Evolutionary conservation across 1,140 invertebrate genomes (phyloP).

Genomic region (Drosophila lini): DNA sequence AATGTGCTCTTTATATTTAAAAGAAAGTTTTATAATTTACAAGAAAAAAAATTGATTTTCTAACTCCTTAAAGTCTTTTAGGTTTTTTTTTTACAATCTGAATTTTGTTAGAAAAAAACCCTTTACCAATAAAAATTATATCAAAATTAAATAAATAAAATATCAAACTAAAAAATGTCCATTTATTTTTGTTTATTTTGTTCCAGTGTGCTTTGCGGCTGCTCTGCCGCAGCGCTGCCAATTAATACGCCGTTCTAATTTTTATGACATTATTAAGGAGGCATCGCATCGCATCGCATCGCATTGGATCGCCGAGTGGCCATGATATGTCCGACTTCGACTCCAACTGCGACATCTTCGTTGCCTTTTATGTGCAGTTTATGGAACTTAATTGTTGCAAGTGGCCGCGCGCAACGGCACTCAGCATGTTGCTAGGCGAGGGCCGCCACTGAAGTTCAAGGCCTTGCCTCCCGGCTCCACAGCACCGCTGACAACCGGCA

Average conservation of each 20-base stretch:
- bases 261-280: constrained; percentile 83
- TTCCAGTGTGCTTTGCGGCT: constrained; percentile 20
- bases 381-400: constrained; percentile 81
- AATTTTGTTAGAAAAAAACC: no score
- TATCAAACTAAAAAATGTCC: neutral
- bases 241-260: constrained; percentile 83
- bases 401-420: constrained; percentile 39
- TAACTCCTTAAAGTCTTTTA: no score
- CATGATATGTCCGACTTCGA: constrained; percentile 43
- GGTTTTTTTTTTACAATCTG: no score
- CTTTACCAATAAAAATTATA: no score
- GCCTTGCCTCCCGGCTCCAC: neutral
- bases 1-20: no score
- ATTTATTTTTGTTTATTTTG: neutral
- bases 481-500: constrained; percentile 47
- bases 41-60: no score
- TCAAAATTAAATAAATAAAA: neutral
- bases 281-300: constrained; percentile 47
- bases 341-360: constrained; percentile 64
- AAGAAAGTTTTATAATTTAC: no score
- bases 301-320: constrained; percentile 33
- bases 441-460: constrained; percentile 38
- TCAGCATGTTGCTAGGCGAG: constrained; percentile 59
- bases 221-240: constrained; percentile 53
- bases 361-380: constrained; percentile 77